Evolutionary conservation across 1,140 invertebrate species (phyloP).

Genomic region (Drosophila jambulina): DNA sequence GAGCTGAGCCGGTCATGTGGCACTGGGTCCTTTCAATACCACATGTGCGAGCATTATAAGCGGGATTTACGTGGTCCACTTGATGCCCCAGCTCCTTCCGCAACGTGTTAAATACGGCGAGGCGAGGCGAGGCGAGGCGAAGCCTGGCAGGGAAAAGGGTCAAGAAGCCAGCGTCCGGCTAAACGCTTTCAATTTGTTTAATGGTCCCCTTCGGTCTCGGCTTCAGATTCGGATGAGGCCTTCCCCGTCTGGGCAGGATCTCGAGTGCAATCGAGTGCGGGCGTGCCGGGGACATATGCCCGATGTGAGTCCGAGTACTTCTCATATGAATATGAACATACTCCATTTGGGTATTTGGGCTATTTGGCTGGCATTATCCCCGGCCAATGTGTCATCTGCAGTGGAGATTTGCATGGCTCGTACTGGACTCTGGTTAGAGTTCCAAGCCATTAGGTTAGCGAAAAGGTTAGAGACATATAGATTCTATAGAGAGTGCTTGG

Average conservation of each 20-base stretch:
- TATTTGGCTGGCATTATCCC: conserved; percentile 58
- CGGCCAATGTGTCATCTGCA: conserved; percentile 72
- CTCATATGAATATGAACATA: conserved; percentile 4
- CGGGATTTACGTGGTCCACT: conserved; percentile 77
- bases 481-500: not conserved
- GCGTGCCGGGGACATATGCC: conserved; percentile 68
- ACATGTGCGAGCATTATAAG: conserved; percentile 79
- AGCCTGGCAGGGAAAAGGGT: conserved; percentile 44
- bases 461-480: not conserved
- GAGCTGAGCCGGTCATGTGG: conserved; percentile 34
- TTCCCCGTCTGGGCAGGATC: conserved; percentile 14
- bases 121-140: not conserved
- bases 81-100: conserved; percentile 57
- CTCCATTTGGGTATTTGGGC: conserved; percentile 16
- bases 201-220: conserved; percentile 59
- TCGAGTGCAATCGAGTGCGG: conserved; percentile 64
- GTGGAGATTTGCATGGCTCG: conserved; percentile 61
- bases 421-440: conserved; percentile 7
- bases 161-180: conserved; percentile 74
- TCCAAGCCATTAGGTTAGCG: conserved; percentile 32
- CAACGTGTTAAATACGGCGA: conserved; percentile 73
- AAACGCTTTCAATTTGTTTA: conserved; percentile 82
- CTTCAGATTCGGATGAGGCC: conserved; percentile 28
- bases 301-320: conserved; percentile 12
- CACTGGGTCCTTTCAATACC: conserved; percentile 40